phyloP scores from a whole-genome alignment of 2,797 vertebrate genomes.

The Falco rusticolus region DNA sequence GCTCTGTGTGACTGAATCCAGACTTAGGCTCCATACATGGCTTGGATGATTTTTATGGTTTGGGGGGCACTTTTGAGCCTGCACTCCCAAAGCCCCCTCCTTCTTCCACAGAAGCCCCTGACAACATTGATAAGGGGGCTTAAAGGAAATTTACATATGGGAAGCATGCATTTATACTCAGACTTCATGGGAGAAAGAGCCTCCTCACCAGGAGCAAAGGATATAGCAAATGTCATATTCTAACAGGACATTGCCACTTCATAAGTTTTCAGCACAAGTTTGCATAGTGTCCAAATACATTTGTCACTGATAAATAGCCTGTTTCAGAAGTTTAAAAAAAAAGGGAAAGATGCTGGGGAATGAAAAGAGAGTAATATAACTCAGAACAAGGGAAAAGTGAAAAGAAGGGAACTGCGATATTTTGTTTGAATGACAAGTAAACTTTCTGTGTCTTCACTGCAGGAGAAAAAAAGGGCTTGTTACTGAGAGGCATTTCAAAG shows the following conservation, averaged over 20 bases:
- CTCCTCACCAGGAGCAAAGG: not conserved
- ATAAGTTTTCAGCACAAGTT: not conserved
- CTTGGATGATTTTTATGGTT: not conserved
- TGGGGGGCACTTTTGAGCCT: not conserved
- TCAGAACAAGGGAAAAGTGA: not conserved
- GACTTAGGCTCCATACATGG: not conserved
- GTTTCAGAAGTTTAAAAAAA: not conserved
- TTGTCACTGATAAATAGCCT: not conserved
- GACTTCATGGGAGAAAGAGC: not conserved
- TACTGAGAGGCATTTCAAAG: not conserved
- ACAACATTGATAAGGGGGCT: not conserved
- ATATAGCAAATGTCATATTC: not conserved
- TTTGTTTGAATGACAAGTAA: not conserved
- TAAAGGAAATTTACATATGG: not conserved
- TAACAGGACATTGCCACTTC: not conserved
- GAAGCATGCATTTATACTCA: not conserved
- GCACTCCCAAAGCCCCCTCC: not conserved
- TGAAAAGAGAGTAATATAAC: not conserved
- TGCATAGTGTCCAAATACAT: not conserved
- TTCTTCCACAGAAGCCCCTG: not conserved
- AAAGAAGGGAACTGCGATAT: not conserved
- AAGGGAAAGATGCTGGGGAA: not conserved
- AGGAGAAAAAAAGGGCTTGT: not conserved
- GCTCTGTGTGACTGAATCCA: not conserved
- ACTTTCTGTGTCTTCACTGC: not conserved